A percentile compares a stretch with the other conserved stretches of the same genome.
These are phyloP conservation scores for Herpetotheres cachinnans DNA, from an alignment of 2,113 vertebrate species.

Conservation along the genomic window DNA sequence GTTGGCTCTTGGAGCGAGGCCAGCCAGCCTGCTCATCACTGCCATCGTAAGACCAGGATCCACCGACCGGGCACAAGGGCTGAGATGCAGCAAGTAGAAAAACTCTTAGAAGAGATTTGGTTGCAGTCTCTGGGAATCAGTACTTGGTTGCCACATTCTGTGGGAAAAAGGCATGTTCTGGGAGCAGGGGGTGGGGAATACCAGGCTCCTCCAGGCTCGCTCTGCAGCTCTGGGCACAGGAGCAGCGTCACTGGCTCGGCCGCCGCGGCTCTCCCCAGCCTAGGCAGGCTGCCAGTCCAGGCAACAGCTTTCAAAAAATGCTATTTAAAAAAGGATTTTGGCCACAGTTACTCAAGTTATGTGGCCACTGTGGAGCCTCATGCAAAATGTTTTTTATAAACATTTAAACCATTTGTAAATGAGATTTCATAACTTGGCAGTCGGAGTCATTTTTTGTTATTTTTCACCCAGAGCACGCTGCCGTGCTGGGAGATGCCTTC, in stretches of 20 bases:
- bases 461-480: neutral
- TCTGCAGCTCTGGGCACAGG: neutral
- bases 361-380: neutral
- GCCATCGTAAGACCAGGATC: accelerated
- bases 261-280: accelerated
- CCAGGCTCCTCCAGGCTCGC: neutral
- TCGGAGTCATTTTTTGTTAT: accelerated
- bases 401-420: neutral
- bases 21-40: neutral
- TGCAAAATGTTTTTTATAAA: neutral
- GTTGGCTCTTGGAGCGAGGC: neutral
- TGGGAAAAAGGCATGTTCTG: neutral
- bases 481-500: neutral
- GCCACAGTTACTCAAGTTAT: neutral
- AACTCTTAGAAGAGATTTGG: neutral
- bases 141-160: too few species aligned
- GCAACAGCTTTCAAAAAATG: neutral
- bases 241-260: neutral
- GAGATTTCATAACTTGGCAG: neutral
- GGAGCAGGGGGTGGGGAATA: too few species aligned
- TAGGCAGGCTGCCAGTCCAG: accelerated
- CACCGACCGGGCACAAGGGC: accelerated
- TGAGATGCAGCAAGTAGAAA: neutral
- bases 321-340: neutral
- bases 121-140: neutral